Base-by-base conservation (phyloP, 2,888 invertebrate genomes). In the Tipula unca region DNA sequence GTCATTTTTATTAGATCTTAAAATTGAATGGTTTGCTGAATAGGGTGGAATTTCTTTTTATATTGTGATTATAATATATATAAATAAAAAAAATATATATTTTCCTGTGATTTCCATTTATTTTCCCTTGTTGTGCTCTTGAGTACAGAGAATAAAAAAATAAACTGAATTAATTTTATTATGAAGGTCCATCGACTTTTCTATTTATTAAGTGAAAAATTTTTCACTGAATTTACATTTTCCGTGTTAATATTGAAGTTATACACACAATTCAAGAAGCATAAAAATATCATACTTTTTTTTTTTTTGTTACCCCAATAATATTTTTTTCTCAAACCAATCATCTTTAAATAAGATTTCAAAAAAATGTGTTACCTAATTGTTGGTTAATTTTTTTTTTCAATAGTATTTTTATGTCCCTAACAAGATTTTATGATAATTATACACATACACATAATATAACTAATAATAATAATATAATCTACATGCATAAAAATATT, bases 181-280 rank as follows among this genome's bases (percentile, higher is more conserved):
- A 69, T 69, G 25, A 69, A 69, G 69, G 69, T 69, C 69, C 25
- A 69, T 69, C 69, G 69, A 69, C 20, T 69, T 69, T 69, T 69
- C 69, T 69, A 69, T 69, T 69, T 69, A 69, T 69, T 69, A 69
- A 69, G 69, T 69, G 69, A 69, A 69, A 69, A 69, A 25, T 25
- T 69, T 69, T 69, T 69, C 69, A 69, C 69, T 69, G 69, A 69
- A 69, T 69, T 69, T 69, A 69, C 69, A 69, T 69, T 69, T 69
- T 69, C 25, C 69, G 69, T n/a, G n/a, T 69, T 69, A 69, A 69
- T 25, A 25, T 69, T 69, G 8, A 25, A 25, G 25, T 20, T 10
- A 1, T 25, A 69, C 69, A 69, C 25, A 69, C 69, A 69, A 69
- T 48, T 48, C 17, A 48, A 48, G 4, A 20, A 2, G 25, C 25